Evolutionary conservation across 2,888 invertebrate species (phyloP).

Genomic region (Argyresthia goedartella): DNA sequence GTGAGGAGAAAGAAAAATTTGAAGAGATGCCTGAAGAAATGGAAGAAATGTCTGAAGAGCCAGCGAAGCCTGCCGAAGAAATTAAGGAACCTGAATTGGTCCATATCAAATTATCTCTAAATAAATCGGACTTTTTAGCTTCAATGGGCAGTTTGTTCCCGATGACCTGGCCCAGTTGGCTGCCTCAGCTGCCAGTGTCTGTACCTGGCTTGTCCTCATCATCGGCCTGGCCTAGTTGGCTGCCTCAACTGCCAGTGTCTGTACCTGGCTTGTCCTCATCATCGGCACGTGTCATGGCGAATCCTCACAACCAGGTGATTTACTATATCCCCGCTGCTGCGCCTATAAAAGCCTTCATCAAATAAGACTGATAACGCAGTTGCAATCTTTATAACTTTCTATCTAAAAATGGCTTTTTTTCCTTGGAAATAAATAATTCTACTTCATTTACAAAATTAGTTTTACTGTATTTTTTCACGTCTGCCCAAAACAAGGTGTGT

Average conservation of each 20-base stretch:
- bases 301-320: not conserved
- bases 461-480: no score
- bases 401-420: no score
- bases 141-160: not conserved
- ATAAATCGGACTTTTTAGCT: no score
- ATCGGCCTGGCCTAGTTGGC: not conserved
- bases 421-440: no score
- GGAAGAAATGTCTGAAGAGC: not conserved
- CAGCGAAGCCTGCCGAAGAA: not conserved
- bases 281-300: not conserved
- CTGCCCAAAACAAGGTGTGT: no score
- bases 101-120: not conserved
- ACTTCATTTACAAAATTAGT: no score
- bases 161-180: not conserved
- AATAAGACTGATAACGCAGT: no score
- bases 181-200: not conserved
- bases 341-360: no score
- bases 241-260: not conserved
- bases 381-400: no score
- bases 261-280: not conserved
- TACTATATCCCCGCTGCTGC: no score
- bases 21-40: not conserved
- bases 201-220: not conserved
- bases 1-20: not conserved
- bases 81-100: not conserved